Evolutionary conservation across 2,888 invertebrate genomes (phyloP), one percentile per base, ranked within the genome.

Genomic region (Seira musarum): DNA sequence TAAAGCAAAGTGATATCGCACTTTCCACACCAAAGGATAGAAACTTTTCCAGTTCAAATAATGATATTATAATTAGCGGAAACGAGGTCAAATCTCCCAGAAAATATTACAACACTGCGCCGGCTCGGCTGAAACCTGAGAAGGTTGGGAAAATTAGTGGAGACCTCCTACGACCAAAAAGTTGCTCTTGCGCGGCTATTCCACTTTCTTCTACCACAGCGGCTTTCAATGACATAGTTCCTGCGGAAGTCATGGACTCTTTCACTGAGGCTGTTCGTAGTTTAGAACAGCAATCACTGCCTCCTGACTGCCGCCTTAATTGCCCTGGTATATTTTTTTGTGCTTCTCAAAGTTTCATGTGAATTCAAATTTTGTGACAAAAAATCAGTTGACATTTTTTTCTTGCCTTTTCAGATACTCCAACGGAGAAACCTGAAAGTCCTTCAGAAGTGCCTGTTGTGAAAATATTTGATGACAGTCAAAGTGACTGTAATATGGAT

Each of bases 1-100:
- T 96, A 74, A 95, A 95, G 89, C 92, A 93, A 66, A 93, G 93
- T 1, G 85, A 87, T 78, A 84, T 85, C 19, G 80, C 82, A 25
- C 66, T 86, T 46, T 77, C 84, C 2, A 80, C 83, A 65, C 76
- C 82, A 25, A 82, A 84, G 49, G 85, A 85, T 40, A 71, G 79
- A 66, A 80, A 81, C 61, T 73, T 84, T 57, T 84, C 84, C 17
- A 83, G 83, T 68, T 85, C 86, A 46, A 86, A 82, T 73, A 84
- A 82, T 73, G 80, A 84, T 83, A 80, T 84, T 80, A 83, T 82
- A 40, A 75, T 81, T 68, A 75, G 74, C 63, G 78, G 81, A 24
- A 81, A 70, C 40, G 69, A 75, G 19, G 82, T 80, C n/a, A 86
- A 85, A 76, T 85, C 84, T 19, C 83, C 83, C n/a, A 82, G 84